Evolutionary conservation across 2,113 vertebrate species (phyloP), one percentile per base, ranked within the genome.

Genomic region (Oreamnos americanus): DNA sequence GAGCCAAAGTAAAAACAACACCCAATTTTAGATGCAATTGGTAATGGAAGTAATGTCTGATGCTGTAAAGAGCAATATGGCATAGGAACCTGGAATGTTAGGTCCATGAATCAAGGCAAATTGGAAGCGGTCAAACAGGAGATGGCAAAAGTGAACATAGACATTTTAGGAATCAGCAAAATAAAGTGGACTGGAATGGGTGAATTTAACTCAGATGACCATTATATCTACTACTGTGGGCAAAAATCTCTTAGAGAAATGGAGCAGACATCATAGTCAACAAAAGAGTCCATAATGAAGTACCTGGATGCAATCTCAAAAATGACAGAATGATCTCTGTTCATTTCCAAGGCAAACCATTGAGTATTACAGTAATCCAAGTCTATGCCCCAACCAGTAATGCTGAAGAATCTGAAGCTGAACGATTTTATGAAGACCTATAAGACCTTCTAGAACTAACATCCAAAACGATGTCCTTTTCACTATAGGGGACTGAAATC

Each of bases 121-220:
- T 33, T 64, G 15, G 1, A 64, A 64, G 7, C 17, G 30, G 30
- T 64, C 62, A 33, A 64, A 33, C 7, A 64, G 60, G 60, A 64
- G 60, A 17, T 33, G 30, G 30, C 14, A 33, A 8, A 7, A 16
- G 30, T 64, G 60, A 64, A 64, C 30, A 33, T 16, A 0, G 3
- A 16, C 60, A 62, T 33, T 33, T 62, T 62, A 64, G 15, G 60
- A 64, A 33, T 33, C 14, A 64, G 30, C 0, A 0, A 33, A 64
- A 14, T 16, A 64, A 64, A 64, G 3, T 4, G 6, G 60, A 33
- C 30, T 64, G 30, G 60, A 64, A 33, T 64, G 30, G 14, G 14
- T 33, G 30, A 64, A 33, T 33, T 64, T 64, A 64, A 64, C 60
- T 33, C 7, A 64, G 15, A 64, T 64, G 60, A 64, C 15, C 30